Conservation (phyloP, 2,113 vertebrate species). For the Lanius collurio region DNA sequence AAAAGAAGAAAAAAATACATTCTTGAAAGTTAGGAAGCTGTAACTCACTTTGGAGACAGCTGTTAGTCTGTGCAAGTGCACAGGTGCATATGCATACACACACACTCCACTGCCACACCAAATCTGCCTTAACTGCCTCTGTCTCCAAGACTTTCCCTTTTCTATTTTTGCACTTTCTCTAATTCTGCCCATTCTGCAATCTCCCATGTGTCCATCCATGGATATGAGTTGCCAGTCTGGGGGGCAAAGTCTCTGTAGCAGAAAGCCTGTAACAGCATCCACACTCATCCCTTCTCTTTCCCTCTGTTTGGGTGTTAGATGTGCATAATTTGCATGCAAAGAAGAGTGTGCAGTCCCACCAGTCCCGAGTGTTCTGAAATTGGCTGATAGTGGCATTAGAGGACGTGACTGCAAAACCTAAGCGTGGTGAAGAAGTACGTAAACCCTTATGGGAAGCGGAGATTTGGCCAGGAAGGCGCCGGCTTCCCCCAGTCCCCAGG, state of each 20-base stretch:
- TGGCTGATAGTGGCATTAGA: neutral
- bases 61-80: neutral
- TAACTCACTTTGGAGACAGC: neutral
- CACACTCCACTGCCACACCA: neutral
- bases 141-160: neutral
- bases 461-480: neutral
- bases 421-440: neutral
- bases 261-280: neutral
- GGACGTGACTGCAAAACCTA: neutral
- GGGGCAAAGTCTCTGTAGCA: neutral
- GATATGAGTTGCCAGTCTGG: neutral
- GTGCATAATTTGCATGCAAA: neutral
- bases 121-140: neutral
- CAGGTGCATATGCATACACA: accelerated
- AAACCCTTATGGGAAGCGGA: neutral
- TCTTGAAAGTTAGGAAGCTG: neutral
- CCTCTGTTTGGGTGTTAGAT: neutral
- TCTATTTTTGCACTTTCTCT: neutral
- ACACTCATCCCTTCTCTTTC: neutral
- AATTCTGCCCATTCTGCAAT: neutral
- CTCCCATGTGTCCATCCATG: neutral
- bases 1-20: no score
- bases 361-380: neutral
- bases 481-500: neutral
- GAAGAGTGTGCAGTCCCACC: neutral